phyloP scores from a whole-genome alignment of 2,113 vertebrate genomes.

The Dipodomys spectabilis region DNA sequence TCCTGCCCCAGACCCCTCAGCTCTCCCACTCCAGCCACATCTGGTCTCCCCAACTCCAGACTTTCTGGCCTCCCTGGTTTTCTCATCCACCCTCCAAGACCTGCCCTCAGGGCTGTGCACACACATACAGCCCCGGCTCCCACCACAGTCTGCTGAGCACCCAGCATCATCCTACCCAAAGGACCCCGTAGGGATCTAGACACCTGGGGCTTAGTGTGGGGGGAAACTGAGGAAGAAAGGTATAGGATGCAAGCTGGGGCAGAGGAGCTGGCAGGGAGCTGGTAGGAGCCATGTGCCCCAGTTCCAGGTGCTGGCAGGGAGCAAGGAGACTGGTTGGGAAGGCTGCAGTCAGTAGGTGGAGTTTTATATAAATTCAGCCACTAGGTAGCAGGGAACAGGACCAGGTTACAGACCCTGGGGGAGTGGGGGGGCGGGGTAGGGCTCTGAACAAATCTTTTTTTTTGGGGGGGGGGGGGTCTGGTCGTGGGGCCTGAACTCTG shows the following conservation, averaged over 20 bases:
- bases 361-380: background rate
- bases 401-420: accelerated
- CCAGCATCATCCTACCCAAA: no score
- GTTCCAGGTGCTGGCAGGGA: background rate
- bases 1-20: no score
- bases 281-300: accelerated
- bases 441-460: background rate
- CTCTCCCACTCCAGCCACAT: no score
- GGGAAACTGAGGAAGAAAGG: background rate
- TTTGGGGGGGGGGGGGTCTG: no score
- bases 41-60: no score
- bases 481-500: no score
- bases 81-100: no score
- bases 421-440: background rate
- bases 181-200: no score
- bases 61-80: no score
- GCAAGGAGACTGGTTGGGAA: background rate
- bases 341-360: background rate
- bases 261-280: background rate
- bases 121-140: no score
- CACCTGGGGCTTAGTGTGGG: background rate
- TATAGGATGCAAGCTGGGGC: accelerated
- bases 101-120: no score
- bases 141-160: no score
- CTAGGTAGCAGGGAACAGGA: background rate